Evolutionary conservation across 2,888 invertebrate genomes (phyloP), one percentile per base, ranked within the genome.

Genomic region (Amphipyra berbera): DNA sequence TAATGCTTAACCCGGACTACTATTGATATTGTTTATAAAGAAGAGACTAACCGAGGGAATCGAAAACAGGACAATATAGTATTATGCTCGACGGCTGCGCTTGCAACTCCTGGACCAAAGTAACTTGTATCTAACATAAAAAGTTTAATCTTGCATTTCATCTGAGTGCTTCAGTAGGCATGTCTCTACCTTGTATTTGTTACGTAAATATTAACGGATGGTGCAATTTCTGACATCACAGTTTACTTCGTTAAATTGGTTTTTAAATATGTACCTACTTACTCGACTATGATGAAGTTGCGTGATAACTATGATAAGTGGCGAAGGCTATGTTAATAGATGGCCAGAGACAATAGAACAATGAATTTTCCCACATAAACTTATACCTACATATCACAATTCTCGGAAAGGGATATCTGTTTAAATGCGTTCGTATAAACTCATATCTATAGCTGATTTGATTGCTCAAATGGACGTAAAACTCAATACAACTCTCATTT

Each of bases 271-370:
- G 12, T 49, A 63, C 41, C 46, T 61, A 65, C 75, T 68, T 78
- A 68, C 64, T 73, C 65, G 63, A 59, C 54, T 64, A 61, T 64
- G 73, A 81, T 82, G 80, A 78, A 80, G 80, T 89, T 83, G 88
- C 91, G 88, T 91, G 92, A 89, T 89, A 86, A 86, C 84, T 85
- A 81, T 88, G 88, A 88, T 89, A 86, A 87, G 81, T 83, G 78
- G 76, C 82, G 84, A 87, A 88, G 82, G 81, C 80, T 89, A 87
- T 86, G 85, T 87, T 91, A 91, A 92, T 91, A 87, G 82, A 82
- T 87, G 86, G 77, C 79, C 82, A 85, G 73, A 86, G 83, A 94
- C 94, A 94, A 93, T 94, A 86, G 93, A 94, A 94, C 94, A 94
- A 94, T 93, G 90, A 82, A 78, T 85, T 89, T 85, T 93, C 93